These are phyloP conservation scores for Lepus americanus DNA, from an alignment of 2,113 vertebrate species.

Conservation along the genomic window DNA sequence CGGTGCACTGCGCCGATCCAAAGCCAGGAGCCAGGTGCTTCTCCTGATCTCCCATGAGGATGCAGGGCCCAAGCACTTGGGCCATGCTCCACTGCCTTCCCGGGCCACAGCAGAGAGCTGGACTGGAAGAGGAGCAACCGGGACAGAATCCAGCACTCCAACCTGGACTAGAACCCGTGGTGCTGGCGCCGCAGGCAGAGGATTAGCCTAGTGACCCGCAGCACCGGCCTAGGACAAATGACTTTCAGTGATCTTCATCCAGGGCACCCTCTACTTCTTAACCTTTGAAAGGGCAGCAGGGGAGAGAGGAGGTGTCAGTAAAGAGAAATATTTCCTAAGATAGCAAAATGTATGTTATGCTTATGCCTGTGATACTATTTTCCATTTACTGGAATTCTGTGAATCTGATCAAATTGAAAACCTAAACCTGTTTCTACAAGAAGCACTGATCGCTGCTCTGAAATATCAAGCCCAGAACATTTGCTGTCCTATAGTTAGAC, in stretches of 20 bases:
- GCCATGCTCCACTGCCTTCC: too few relatives aligned
- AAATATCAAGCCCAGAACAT: not conserved
- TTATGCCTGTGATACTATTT: not conserved
- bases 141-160: too few relatives aligned
- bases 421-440: constrained; percentile 9
- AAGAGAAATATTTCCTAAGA: constrained; percentile 35
- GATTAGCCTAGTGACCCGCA: too few relatives aligned
- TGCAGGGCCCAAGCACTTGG: too few relatives aligned
- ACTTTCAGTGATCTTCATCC: not conserved
- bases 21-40: too few relatives aligned
- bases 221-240: too few relatives aligned
- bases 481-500: not conserved
- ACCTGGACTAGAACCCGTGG: too few relatives aligned
- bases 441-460: not conserved
- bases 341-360: not conserved
- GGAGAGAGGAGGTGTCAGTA: not conserved
- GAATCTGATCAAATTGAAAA: constrained; percentile 17
- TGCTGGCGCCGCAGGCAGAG: too few relatives aligned
- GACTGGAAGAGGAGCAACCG: too few relatives aligned
- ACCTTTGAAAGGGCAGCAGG: not conserved
- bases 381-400: constrained; percentile 4
- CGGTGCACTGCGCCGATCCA: too few relatives aligned
- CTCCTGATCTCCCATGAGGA: too few relatives aligned
- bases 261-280: not conserved
- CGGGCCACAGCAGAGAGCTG: too few relatives aligned